Base-by-base conservation (phyloP, 2,888 invertebrate genomes). In the Perdita meconis region DNA sequence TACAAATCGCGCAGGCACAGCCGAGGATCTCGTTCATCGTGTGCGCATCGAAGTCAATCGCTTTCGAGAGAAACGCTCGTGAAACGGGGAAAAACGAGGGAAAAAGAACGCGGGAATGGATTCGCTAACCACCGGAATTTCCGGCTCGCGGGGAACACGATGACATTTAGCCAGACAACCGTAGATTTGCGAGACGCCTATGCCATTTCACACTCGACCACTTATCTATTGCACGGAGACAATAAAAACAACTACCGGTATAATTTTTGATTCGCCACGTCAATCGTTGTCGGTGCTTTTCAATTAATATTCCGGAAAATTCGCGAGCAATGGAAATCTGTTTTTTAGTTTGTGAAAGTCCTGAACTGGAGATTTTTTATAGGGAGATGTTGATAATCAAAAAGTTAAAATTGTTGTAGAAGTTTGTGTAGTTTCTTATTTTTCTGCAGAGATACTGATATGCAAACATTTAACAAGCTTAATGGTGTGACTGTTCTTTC, bases 21-120 rank as follows among this genome's bases (percentile, higher is more conserved):
- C 50, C 60, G 40, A 71, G 19, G 63, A 59, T 70, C 70, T 80
- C 78, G 78, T 84, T 84, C 51, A 40, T 87, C 83, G 72, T 80
- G 72, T 80, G 78, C 83, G 85, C 88, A 88, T 88, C 89, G 88
- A 88, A 89, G 78, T 73, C 56, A 51, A 81, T 76, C 65, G 61
- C 59, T 67, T 59, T 61, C 53, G 22, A 16, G 16, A 22, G 50
- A 53, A 44, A 30, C 47, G 53, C 60, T 72, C 16, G 51, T 26
- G 50, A 59, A 63, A 64, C 42, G 44, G 44, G 30, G 51, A 19
- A 44, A 59, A 63, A 64, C 36, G 44, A 44, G 38, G n/a, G 34
- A 40, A n/a, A 55, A 59, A 51, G 55, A 30, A 40, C 24, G 8
- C 19, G 22, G 38, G 36, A 53, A 70, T 59, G 10, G 59, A 34